These are phyloP conservation scores for Pheosia tremula DNA, from an alignment of 2,888 invertebrate species.

Conservation along the genomic window DNA sequence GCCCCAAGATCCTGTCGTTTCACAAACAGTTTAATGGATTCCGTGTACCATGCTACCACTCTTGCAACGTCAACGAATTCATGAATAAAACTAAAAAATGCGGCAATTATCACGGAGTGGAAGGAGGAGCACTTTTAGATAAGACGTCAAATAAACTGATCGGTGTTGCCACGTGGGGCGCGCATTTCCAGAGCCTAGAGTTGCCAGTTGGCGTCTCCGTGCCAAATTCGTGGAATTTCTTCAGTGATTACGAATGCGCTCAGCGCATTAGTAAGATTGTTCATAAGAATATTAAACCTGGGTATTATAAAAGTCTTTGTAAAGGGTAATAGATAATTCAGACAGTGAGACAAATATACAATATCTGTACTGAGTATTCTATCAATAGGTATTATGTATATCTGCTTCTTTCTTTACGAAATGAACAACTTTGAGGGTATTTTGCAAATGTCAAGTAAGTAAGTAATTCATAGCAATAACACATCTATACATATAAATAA, in stretches of 20 bases:
- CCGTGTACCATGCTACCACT: constrained; percentile 62
- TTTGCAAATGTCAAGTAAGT: no score
- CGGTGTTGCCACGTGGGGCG: constrained; percentile 67
- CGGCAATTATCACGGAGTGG: constrained; percentile 51
- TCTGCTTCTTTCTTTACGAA: no score
- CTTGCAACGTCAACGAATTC: constrained; percentile 47
- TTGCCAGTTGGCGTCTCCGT: constrained; percentile 65
- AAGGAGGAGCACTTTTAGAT: constrained; percentile 58
- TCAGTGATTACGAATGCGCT: constrained; percentile 56
- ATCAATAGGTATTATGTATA: no score
- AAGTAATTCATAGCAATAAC: no score
- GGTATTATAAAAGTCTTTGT: constrained; percentile 58
- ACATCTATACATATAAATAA: no score
- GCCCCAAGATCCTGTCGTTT: constrained; percentile 44
- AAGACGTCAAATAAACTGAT: constrained; percentile 41
- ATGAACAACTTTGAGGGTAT: no score
- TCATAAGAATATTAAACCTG: background rate
- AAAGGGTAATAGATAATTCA: constrained; percentile 2
- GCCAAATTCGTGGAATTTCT: constrained; percentile 56
- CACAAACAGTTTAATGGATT: constrained; percentile 35
- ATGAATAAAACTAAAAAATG: constrained; percentile 30
- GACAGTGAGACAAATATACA: no score
- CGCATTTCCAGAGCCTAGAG: constrained; percentile 23
- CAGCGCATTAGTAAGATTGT: constrained; percentile 45
- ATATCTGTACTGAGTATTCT: no score